Conservation (phyloP, 2,888 invertebrate genomes). For the Meteorus colon region DNA sequence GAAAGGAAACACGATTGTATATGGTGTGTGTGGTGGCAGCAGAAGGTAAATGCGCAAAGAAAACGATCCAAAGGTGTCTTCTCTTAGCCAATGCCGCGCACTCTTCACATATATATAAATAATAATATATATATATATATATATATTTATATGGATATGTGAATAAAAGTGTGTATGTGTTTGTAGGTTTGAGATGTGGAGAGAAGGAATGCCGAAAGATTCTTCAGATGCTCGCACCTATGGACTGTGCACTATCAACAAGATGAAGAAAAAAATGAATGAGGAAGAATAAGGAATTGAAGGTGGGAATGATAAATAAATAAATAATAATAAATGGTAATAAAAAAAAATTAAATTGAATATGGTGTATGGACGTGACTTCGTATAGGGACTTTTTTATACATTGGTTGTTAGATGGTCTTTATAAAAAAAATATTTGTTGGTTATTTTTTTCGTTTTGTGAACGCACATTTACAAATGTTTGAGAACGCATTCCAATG, state of each 20-base stretch:
- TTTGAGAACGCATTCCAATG: constrained; percentile 17
- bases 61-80: constrained; percentile 26
- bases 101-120: neutral
- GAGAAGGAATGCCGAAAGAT: constrained; percentile 45
- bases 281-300: neutral
- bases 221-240: constrained; percentile 32
- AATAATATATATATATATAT: neutral
- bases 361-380: neutral
- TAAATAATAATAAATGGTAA: neutral
- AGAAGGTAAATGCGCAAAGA: constrained; percentile 36
- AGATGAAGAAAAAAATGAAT: neutral
- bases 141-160: constrained; percentile 2
- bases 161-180: neutral
- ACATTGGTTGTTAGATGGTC: neutral
- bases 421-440: no score
- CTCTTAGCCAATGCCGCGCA: constrained; percentile 1
- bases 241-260: neutral
- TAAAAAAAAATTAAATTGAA: neutral
- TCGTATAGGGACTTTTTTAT: neutral
- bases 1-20: constrained; percentile 33
- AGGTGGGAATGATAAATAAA: neutral
- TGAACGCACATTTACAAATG: neutral
- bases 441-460: no score
- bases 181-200: constrained; percentile 34
- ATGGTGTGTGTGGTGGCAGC: constrained; percentile 15